These are phyloP conservation scores for Lamellibrachia columna DNA, from an alignment of 2,888 invertebrate species.

Conservation along the genomic window DNA sequence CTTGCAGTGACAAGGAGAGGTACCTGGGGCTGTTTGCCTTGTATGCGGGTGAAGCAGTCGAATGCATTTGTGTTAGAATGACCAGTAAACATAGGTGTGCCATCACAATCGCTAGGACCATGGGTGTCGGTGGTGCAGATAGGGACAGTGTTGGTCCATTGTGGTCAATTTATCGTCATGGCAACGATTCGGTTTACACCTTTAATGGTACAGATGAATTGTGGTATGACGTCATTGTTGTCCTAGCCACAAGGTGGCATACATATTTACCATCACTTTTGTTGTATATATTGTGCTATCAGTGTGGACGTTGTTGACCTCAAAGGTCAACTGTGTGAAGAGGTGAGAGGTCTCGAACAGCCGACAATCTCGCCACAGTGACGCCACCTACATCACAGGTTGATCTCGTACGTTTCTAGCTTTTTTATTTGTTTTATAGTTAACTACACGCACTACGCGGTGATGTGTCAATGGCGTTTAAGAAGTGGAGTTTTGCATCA, in stretches of 20 bases:
- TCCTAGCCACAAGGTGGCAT: not conserved
- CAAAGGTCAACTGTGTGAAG: not conserved
- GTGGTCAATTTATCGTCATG: not conserved
- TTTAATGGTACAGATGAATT: not conserved
- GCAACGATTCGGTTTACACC: not conserved
- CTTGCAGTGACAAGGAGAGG: not conserved
- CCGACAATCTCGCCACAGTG: not conserved
- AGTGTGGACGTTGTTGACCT: not conserved
- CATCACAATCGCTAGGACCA: not conserved
- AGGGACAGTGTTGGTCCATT: not conserved
- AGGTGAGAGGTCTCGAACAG: not conserved
- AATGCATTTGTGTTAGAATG: slow-evolving; percentile 11
- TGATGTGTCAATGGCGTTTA: not conserved
- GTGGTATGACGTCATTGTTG: not conserved
- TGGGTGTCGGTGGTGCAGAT: not conserved
- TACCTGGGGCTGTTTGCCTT: not conserved
- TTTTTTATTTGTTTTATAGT: slow-evolving; percentile 16
- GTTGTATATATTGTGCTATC: slow-evolving; percentile 4
- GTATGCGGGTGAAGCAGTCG: not conserved
- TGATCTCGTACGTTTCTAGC: slow-evolving; percentile 4
- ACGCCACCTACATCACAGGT: not conserved
- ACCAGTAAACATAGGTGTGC: not conserved
- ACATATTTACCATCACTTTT: not conserved
- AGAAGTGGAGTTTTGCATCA: not conserved
- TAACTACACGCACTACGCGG: not conserved